phyloP scores from a whole-genome alignment of 2,797 vertebrate species.

The Hypotaenidia philippensis region DNA sequence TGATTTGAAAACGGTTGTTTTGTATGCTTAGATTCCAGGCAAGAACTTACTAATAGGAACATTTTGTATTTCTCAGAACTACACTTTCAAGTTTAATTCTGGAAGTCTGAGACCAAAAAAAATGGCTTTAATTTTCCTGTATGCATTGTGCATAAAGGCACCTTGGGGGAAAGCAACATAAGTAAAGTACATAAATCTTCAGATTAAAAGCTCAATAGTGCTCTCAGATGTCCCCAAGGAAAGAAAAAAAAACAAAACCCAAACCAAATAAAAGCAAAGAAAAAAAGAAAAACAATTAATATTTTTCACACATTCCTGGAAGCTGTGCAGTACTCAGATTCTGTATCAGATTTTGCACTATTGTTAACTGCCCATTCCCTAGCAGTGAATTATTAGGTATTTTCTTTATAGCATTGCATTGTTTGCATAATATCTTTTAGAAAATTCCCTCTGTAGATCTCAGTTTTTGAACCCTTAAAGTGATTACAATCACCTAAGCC shows the following conservation, averaged over 20 bases:
- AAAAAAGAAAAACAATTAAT: neutral
- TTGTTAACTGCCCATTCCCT: neutral
- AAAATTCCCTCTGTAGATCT: neutral
- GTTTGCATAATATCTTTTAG: neutral
- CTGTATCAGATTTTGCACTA: neutral
- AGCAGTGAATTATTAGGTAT: neutral
- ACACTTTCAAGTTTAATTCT: neutral
- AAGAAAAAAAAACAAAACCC: neutral
- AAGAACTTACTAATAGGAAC: neutral
- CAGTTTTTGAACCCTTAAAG: neutral
- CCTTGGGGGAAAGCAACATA: neutral
- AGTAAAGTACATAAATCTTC: neutral
- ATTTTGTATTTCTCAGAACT: neutral
- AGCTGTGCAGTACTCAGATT: neutral
- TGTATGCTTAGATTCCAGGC: neutral
- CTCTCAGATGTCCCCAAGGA: neutral
- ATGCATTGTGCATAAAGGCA: neutral
- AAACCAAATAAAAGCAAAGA: neutral
- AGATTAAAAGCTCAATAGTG: neutral
- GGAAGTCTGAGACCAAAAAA: neutral
- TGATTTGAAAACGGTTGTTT: neutral
- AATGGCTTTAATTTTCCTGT: neutral
- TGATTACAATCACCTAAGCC: neutral
- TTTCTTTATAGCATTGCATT: neutral
- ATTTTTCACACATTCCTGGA: neutral